phyloP scores from a whole-genome alignment of 2,797 vertebrate genomes.

The Gymnoscopelus braueri region DNA sequence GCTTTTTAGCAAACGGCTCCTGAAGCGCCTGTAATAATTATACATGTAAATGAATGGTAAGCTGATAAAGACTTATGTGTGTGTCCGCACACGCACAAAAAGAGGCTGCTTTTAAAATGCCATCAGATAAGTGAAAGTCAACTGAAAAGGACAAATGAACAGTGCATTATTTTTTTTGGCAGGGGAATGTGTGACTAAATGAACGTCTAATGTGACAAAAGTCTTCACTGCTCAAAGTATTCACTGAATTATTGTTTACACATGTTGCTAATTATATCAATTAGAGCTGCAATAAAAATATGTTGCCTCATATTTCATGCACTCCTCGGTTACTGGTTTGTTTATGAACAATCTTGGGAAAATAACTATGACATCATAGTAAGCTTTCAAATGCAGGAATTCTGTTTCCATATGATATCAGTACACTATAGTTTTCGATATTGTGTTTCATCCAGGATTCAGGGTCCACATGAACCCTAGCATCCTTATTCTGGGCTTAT shows the following conservation, averaged over 20 bases:
- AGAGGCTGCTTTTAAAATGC: conserved; percentile 57
- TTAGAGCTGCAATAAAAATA: not conserved
- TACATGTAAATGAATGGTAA: conserved; percentile 86
- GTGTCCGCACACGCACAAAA: conserved; percentile 9
- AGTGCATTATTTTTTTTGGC: conserved; percentile 10
- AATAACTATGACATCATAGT: not conserved
- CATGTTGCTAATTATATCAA: not conserved
- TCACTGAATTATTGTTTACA: conserved; percentile 28
- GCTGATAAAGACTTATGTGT: conserved; percentile 64
- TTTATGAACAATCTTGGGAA: not conserved
- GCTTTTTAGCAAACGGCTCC: conserved; percentile 85
- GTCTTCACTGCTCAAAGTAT: not conserved
- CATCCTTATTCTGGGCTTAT: too few species aligned
- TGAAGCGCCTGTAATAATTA: conserved; percentile 85
- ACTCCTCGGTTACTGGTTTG: not conserved
- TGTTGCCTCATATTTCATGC: conserved; percentile 16
- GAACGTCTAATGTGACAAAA: conserved; percentile 18
- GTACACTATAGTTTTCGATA: not conserved
- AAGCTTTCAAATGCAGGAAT: not conserved
- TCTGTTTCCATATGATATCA: too few species aligned
- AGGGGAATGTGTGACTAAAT: conserved; percentile 27
- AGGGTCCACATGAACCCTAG: not conserved
- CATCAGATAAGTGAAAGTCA: conserved; percentile 70
- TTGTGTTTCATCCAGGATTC: not conserved
- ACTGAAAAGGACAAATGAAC: conserved; percentile 50